Conservation (phyloP, 2,797 vertebrate species). For the Avahi laniger region DNA sequence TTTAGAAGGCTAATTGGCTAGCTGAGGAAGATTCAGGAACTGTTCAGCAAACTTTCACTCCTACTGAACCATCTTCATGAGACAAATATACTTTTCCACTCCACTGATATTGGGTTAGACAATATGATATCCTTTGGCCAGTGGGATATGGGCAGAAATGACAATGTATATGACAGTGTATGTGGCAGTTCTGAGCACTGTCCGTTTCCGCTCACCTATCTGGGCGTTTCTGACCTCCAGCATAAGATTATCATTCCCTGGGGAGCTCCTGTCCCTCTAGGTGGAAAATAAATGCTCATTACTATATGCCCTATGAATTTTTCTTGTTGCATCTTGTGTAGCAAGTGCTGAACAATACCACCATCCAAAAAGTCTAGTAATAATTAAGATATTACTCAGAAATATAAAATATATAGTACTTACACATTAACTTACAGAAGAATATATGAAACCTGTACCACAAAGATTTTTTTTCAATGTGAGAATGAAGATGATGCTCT, state of each 20-base stretch:
- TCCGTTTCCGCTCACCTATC: background rate
- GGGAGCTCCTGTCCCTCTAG: background rate
- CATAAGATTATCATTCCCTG: background rate
- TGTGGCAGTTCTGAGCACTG: background rate
- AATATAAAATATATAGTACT: background rate
- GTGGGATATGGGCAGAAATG: background rate
- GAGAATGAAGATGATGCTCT: background rate
- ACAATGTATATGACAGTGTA: background rate
- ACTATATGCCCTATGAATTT: background rate
- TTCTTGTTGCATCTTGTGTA: background rate
- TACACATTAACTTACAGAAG: background rate
- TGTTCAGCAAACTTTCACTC: background rate
- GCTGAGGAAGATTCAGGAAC: background rate
- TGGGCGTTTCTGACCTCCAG: background rate
- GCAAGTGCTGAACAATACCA: background rate
- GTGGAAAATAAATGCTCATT: background rate
- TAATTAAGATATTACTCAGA: background rate
- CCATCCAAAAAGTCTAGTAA: background rate
- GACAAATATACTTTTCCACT: background rate
- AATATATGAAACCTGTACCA: background rate
- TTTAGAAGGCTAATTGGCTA: background rate
- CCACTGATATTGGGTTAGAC: background rate
- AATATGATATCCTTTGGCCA: background rate
- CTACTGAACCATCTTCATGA: background rate
- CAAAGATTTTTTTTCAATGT: background rate